phyloP scores from a whole-genome alignment of 2,888 invertebrate species.

The Pachydiplax longipennis region DNA sequence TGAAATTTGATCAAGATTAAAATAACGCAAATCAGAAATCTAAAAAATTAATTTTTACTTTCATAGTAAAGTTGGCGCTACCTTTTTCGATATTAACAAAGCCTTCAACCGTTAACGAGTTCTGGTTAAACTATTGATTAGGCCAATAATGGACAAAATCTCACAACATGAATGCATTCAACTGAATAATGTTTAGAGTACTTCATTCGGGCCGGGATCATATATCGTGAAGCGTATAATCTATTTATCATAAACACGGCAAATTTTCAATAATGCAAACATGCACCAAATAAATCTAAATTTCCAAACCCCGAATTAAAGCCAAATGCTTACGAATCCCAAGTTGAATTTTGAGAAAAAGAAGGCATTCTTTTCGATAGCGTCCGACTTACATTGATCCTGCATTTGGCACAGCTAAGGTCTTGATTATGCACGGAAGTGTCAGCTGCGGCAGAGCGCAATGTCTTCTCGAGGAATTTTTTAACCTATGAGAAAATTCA shows the following conservation, averaged over 20 bases:
- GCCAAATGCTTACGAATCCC: constrained; percentile 5
- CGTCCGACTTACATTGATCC: constrained; percentile 45
- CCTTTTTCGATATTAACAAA: too few relatives aligned
- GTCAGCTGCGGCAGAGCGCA: constrained; percentile 38
- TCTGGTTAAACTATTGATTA: too few relatives aligned
- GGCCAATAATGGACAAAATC: too few relatives aligned
- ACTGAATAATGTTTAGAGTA: background rate
- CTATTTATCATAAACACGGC: background rate
- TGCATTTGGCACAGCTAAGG: constrained; percentile 43
- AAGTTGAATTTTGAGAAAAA: constrained; percentile 13
- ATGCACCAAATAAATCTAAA: background rate
- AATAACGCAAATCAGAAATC: too few relatives aligned
- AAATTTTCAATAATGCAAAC: background rate
- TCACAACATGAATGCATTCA: background rate
- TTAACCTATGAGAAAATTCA: constrained; percentile 36
- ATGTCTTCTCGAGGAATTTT: constrained; percentile 32
- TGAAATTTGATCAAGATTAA: too few relatives aligned
- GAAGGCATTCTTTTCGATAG: constrained; percentile 7
- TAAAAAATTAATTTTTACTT: too few relatives aligned
- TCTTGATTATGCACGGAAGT: constrained; percentile 31
- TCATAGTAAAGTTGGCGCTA: too few relatives aligned
- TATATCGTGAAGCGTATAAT: background rate
- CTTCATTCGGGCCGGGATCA: background rate
- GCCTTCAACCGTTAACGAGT: too few relatives aligned
- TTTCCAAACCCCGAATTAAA: background rate